Conservation (phyloP, 2,888 invertebrate species). For the Sesia bembeciformis region DNA sequence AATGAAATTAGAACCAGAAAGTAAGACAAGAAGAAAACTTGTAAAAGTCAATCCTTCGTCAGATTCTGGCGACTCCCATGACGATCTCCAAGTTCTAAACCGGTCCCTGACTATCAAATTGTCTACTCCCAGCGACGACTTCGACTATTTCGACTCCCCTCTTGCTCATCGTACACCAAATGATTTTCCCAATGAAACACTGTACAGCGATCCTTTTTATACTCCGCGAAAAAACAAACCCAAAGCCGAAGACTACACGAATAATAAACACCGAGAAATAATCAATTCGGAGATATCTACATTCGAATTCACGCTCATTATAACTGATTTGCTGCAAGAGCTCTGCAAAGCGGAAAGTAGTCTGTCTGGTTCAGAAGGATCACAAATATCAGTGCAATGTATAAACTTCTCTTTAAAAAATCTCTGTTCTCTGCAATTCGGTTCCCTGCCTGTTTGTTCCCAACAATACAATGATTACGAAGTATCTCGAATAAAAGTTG, state of each 20-base stretch:
- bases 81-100: constrained; percentile 62
- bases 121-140: constrained; percentile 73
- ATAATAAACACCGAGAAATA: constrained; percentile 64
- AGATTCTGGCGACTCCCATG: constrained; percentile 62
- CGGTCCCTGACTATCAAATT: constrained; percentile 72
- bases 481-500: constrained; percentile 66
- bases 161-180: constrained; percentile 32
- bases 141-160: constrained; percentile 75
- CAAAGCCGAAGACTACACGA: constrained; percentile 69
- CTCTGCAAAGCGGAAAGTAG: constrained; percentile 69
- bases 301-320: constrained; percentile 73
- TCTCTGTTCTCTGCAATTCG: constrained; percentile 76
- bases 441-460: constrained; percentile 46
- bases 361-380: constrained; percentile 65
- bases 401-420: constrained; percentile 76
- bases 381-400: constrained; percentile 73
- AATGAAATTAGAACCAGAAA: constrained; percentile 30
- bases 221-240: constrained; percentile 51
- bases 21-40: constrained; percentile 27
- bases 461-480: constrained; percentile 37
- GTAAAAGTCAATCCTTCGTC: constrained; percentile 44
- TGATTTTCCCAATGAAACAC: constrained; percentile 44
- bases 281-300: constrained; percentile 66
- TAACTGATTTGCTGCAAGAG: constrained; percentile 71
- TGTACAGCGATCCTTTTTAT: constrained; percentile 39